A percentile compares a stretch with the other conserved stretches of the same genome.
These are phyloP conservation scores for Hesperophylax magnus DNA, from an alignment of 1,140 invertebrate species.

Conservation along the genomic window DNA sequence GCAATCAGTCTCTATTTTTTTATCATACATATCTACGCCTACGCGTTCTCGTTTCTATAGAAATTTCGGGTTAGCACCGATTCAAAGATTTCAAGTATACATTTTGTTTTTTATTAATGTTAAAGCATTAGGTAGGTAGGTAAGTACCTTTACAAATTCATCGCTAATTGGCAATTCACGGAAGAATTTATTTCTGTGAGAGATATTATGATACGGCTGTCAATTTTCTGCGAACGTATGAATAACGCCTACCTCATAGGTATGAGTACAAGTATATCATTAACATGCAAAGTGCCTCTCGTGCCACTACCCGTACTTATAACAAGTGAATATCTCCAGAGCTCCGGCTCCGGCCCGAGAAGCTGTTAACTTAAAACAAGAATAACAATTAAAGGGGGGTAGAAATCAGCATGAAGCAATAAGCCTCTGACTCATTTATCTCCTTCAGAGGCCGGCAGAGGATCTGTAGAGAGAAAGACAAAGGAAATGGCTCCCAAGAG, in stretches of 20 bases:
- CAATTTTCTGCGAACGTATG: too few relatives aligned
- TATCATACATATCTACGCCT: too few relatives aligned
- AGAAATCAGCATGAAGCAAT: conserved; percentile 58
- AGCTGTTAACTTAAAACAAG: conserved; percentile 55
- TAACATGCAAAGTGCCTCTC: conserved; percentile 25
- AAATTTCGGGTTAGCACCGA: too few relatives aligned
- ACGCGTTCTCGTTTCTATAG: too few relatives aligned
- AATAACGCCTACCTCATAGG: not conserved
- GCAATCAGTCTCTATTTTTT: too few relatives aligned
- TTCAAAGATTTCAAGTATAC: too few relatives aligned
- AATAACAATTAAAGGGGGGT: conserved; percentile 57
- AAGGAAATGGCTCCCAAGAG: conserved; percentile 56
- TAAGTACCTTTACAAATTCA: too few relatives aligned
- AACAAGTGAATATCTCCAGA: conserved; percentile 18
- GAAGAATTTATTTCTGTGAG: too few relatives aligned
- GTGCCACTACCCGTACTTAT: not conserved
- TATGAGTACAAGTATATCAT: not conserved
- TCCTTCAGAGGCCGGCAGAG: conserved; percentile 50
- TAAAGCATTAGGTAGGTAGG: too few relatives aligned
- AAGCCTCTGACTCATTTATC: conserved; percentile 57
- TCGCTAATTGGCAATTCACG: too few relatives aligned
- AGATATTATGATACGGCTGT: too few relatives aligned
- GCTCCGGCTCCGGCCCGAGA: conserved; percentile 38
- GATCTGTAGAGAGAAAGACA: conserved; percentile 46
- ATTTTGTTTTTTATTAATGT: too few relatives aligned